Evolutionary conservation across 2,113 vertebrate genomes (phyloP), one percentile per base, ranked within the genome.

Genomic region (Rana temporaria): DNA sequence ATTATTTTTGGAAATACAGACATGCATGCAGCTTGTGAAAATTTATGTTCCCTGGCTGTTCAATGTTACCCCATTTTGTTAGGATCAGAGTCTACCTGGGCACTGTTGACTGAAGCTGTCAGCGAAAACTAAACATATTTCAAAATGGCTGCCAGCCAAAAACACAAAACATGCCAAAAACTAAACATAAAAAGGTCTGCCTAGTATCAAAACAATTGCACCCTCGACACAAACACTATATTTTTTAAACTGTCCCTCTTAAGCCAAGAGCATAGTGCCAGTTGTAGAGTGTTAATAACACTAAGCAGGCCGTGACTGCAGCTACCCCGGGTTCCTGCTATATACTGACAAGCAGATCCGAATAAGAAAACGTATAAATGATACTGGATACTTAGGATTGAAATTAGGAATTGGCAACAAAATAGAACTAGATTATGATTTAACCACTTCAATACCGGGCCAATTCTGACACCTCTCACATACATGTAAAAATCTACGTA

Each of bases 101-200:
- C 85, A 89, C 87, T 82, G 91, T 93, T 93, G 92, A 93, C 86
- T 87, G 78, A 14, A 83, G 85, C 89, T 91, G 92, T 92, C 92
- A 91, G 85, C 86, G 87, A 81, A 89, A 93, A 84, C 87, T 91
- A 94, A 94, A 93, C 90, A 93, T 88, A 86, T 89, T 91, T 91
- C 86, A 86, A 78, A 0, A 0, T 87, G 92, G 91, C 87, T 63
- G 87, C 85, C 86, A 76, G 92, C 92, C 94, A 93, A 87, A 91
- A 89, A 86, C 89, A 92, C 86, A 89, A 88, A 90, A 91, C 82
- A 87, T 89, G 87, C 91, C 91, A 87, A 89, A 90, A 60, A 84
- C 85, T 94, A 94, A 94, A 94, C 92, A 93, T 67, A 84, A 86
- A 78, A 85, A 86, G 85, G 12, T 89, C 92, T 93, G 92, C 81